Base-by-base conservation (phyloP, 2,797 vertebrate species). In the Sebastes steindachneri region DNA sequence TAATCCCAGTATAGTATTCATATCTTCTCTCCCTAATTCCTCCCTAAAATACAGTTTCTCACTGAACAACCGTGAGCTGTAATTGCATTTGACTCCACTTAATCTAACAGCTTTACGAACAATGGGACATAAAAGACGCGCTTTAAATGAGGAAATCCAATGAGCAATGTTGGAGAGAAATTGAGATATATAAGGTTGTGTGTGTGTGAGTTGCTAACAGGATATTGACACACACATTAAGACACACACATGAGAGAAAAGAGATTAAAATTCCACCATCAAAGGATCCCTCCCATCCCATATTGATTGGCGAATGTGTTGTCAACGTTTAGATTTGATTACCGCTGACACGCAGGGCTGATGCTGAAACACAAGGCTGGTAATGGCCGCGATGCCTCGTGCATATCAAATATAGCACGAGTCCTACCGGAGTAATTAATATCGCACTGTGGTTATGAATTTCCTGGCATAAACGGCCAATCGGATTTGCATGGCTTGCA, bases 271-370 rank as follows among this genome's bases (percentile, higher is more conserved):
- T 93, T 94, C 66, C 86, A 17, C 66, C 92, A 90, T 93, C 92
- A 92, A 92, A 93, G 85, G 72, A 88, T 90, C 83, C 85, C 75
- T 86, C 87, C 83, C 83, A 85, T 92, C 89, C 86, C 67, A 77
- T 93, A 96, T 96, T 93, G 95, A 96, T 95, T 90, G 86, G 80
- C 25, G 75, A 90, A 90, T 85, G 92, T 94, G 95, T 95, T 95
- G 94, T 96, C 94, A 95, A 94, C 94, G 89, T 94, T 95, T 95
- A 95, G 94, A 95, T 95, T 95, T 95, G 95, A 96, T 96, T 96
- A 96, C 93, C 79, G 93, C 94, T 95, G 95, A 96, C 95, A 95
- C 82, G 77, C 91, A 85, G 92, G 84, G 91, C 95, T 69, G 87
- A 70, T 91, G 89, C 90, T 92, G 93, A 93, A 95, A 95, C 94